Evolutionary conservation across 2,888 invertebrate species (phyloP), one percentile per base, ranked within the genome.

Genomic region (Dendrolimus houi): DNA sequence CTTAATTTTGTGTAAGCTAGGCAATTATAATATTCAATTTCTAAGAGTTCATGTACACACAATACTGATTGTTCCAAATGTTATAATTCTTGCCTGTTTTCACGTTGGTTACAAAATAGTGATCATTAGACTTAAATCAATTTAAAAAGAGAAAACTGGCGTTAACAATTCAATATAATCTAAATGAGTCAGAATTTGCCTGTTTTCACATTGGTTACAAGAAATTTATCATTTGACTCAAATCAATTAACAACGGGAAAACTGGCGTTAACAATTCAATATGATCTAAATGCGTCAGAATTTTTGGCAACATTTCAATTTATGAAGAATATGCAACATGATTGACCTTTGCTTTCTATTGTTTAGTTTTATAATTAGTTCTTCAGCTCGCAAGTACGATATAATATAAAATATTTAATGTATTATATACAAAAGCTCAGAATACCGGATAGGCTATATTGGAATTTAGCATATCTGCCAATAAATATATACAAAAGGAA

Each of bases 231-330:
- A 29, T 29, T 29, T 6, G 29, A 47, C 12, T 47, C 47, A 47
- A 9, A 47, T 47, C 47, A 47, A 47, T 47, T 9, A 47, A 9
- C 47, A 47, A 47, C 2, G 10, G 9, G 9, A 47, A 47, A 47
- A 47, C 47, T 47, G 47, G 47, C 47, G 12, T 47, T 47, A 47
- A 12, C 47, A 29, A 29, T 47, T 47, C 47, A 47, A 47, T 47
- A 47, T 47, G 9, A 6, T 9, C 9, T 47, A 47, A 47, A 47
- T 47, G 47, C 47, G 47, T 47, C 47, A 55, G 41, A 29, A 8
- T 52, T 54, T 52, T 61, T 59, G 61, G 61, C 61, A 59, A 47
- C 52, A n/a, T 12, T 12, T 56, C 59, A 61, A 59, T 2, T 54
- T 8, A 10, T 52, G 42, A 58, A 59, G 52, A 54, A 54, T 56